Percentiles rank a stretch among this genome's conserved stretches.
Conservation (phyloP, 2,113 vertebrate genomes). For the Xenopus borealis region DNA sequence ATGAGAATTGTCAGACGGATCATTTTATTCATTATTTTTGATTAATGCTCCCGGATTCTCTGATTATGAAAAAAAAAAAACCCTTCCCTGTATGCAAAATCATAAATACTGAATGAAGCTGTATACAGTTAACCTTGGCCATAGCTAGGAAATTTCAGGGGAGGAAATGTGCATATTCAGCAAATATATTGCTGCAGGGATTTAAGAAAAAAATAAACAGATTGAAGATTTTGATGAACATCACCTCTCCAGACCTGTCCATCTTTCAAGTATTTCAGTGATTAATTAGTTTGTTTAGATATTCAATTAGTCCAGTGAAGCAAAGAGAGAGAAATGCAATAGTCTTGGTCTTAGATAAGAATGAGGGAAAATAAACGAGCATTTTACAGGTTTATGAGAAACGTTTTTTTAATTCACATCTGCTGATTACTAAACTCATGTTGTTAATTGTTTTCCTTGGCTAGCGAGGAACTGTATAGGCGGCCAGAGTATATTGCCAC, state of each 20-base stretch:
- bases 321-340: slow-evolving; percentile 65
- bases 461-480: slow-evolving; percentile 51
- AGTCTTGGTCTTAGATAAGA: slow-evolving; percentile 63
- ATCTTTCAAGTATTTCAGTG: slow-evolving; percentile 81
- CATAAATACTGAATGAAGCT: slow-evolving; percentile 99
- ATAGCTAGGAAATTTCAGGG: slow-evolving; percentile 78
- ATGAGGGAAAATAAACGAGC: slow-evolving; percentile 57
- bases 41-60: slow-evolving; percentile 97
- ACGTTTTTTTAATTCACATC: slow-evolving; percentile 46
- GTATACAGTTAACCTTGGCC: slow-evolving; percentile 96
- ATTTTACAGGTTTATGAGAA: slow-evolving; percentile 59
- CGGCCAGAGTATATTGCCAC: slow-evolving; percentile 20
- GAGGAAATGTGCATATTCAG: slow-evolving; percentile 81
- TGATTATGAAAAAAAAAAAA: slow-evolving; percentile 72
- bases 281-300: slow-evolving; percentile 99
- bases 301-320: slow-evolving; percentile 91
- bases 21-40: slow-evolving; percentile 99
- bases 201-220: slow-evolving; percentile 81
- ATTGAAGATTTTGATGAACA: slow-evolving; percentile 89
- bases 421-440: slow-evolving; percentile 31
- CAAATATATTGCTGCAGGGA: slow-evolving; percentile 83
- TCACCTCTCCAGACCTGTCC: slow-evolving; percentile 95
- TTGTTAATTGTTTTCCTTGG: slow-evolving; percentile 53
- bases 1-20: slow-evolving; percentile 96
- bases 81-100: slow-evolving; percentile 93